Evolutionary conservation across 2,797 vertebrate species (phyloP).

Genomic region (Australoheros facetus): DNA sequence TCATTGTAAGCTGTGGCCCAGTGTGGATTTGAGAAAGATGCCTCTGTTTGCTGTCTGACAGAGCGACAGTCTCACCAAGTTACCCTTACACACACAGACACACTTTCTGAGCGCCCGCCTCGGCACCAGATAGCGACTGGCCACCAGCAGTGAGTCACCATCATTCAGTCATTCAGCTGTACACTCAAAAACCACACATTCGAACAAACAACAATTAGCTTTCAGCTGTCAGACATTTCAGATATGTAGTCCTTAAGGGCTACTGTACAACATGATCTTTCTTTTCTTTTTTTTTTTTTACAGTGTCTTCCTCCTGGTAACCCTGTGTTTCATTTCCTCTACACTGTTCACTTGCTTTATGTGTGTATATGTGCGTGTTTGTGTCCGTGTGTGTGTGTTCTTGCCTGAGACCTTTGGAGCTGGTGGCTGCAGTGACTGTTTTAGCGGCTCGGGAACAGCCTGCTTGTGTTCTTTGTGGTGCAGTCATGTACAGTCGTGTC

Average conservation of each 20-base stretch:
- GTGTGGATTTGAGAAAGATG: conserved; percentile 75
- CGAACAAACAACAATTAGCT: conserved; percentile 71
- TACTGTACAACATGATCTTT: conserved; percentile 14
- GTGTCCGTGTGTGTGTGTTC: conserved; percentile 1
- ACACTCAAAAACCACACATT: conserved; percentile 65
- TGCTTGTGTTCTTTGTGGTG: conserved; percentile 55
- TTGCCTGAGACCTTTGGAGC: conserved; percentile 54
- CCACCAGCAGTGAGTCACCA: conserved; percentile 74
- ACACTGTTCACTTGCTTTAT: conserved; percentile 2
- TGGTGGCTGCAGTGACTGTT: conserved; percentile 51
- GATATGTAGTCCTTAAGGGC: conserved; percentile 24
- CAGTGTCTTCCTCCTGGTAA: conserved; percentile 14
- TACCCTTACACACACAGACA: conserved; percentile 51
- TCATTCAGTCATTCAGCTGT: conserved; percentile 64
- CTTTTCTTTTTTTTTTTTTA: conserved; percentile 13
- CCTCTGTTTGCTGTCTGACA: conserved; percentile 75
- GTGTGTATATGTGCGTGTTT: conserved; percentile 2
- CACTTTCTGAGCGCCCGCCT: conserved; percentile 69
- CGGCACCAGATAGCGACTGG: conserved; percentile 75
- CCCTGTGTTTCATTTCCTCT: conserved; percentile 44
- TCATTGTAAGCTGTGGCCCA: conserved; percentile 69
- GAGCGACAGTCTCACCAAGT: conserved; percentile 67
- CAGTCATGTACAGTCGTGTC: conserved; percentile 66
- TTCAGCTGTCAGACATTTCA: conserved; percentile 31
- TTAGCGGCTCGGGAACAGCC: conserved; percentile 67